phyloP scores from a whole-genome alignment of 2,113 vertebrate species.

The Merops nubicus region DNA sequence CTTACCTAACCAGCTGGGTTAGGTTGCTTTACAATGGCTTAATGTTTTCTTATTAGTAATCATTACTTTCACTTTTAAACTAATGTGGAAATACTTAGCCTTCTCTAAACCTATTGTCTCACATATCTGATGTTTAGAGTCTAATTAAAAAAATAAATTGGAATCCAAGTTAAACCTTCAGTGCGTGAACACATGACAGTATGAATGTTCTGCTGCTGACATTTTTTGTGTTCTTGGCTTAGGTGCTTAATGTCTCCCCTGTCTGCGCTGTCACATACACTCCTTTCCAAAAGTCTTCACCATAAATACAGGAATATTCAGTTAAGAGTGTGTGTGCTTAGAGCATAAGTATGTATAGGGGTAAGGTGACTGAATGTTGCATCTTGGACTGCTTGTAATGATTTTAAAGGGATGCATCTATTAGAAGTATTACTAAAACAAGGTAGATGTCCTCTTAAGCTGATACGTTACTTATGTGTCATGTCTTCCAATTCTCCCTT shows the following conservation, averaged over 20 bases:
- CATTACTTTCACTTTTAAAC: neutral
- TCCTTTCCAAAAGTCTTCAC: neutral
- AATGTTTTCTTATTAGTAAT: neutral
- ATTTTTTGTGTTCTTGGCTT: neutral
- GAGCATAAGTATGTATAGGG: neutral
- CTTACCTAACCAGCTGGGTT: neutral
- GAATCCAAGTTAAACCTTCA: neutral
- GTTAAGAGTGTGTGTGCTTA: neutral
- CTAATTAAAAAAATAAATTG: neutral
- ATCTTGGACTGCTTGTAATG: neutral
- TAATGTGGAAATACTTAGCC: neutral
- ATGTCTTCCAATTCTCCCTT: neutral
- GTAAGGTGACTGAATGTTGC: neutral
- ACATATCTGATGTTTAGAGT: neutral
- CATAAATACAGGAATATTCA: neutral
- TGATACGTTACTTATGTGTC: neutral
- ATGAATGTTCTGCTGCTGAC: neutral
- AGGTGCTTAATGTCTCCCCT: neutral
- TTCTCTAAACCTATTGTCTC: neutral
- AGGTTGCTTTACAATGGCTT: neutral
- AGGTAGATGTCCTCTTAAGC: neutral
- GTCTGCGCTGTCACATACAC: neutral
- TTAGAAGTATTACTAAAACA: neutral
- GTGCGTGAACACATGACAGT: fast-evolving
- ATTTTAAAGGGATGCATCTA: neutral